These are phyloP conservation scores for Cassiopea andromeda DNA, from an alignment of 30 jellyfish, hydroid and myxozoan genomes.

Conservation along the genomic window DNA sequence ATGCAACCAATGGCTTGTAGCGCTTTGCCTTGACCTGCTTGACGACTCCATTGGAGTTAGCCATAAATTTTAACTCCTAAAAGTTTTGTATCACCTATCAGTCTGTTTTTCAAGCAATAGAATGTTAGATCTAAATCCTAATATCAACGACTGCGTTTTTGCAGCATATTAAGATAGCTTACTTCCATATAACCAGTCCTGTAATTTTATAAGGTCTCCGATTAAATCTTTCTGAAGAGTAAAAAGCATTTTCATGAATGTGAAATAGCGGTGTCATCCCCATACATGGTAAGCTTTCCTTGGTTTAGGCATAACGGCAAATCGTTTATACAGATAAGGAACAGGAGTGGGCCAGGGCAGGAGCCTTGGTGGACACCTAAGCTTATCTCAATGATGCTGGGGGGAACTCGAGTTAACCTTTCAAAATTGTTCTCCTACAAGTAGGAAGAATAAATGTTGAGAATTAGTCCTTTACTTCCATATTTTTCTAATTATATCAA, in stretches of 20 bases:
- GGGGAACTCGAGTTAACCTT: constrained; percentile 15
- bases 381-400: constrained; percentile 4
- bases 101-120: no score
- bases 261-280: constrained; percentile 12
- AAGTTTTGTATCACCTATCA: no score
- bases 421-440: constrained; percentile 24
- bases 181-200: constrained; percentile 28
- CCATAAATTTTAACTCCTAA: no score
- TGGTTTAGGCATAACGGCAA: neutral
- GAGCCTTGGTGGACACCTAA: constrained; percentile 20
- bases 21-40: no score
- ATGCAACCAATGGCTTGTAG: no score
- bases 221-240: neutral
- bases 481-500: neutral
- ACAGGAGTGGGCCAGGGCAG: neutral
- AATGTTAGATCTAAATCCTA: no score
- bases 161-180: constrained; percentile 4
- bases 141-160: neutral
- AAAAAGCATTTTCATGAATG: constrained; percentile 16
- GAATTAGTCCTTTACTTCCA: constrained; percentile 16
- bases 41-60: no score
- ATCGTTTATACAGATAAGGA: constrained; percentile 4
- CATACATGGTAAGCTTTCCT: constrained; percentile 24
- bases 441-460: constrained; percentile 10
- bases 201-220: constrained; percentile 1